These are phyloP conservation scores for Pyrrhosoma nymphula DNA, from an alignment of 2,888 invertebrate genomes.

Conservation along the genomic window DNA sequence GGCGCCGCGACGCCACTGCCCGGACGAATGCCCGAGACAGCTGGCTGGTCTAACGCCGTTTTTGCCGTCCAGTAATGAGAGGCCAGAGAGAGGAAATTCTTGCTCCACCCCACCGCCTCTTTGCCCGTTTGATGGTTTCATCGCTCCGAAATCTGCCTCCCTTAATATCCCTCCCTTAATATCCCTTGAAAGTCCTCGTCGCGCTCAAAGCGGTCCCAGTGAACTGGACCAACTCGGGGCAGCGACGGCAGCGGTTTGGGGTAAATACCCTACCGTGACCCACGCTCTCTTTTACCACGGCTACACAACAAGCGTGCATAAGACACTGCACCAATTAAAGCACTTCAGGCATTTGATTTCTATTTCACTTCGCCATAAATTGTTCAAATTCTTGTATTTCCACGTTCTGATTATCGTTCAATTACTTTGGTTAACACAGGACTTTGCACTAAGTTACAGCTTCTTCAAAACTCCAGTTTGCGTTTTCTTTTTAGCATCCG, in stretches of 20 bases:
- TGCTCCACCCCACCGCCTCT: neutral
- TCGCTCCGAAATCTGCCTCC: constrained; percentile 8
- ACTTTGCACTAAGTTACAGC: too few species aligned
- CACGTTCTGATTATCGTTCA: too few species aligned
- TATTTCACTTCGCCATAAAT: too few species aligned
- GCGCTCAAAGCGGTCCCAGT: neutral
- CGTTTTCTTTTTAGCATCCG: too few species aligned
- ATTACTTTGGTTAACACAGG: too few species aligned
- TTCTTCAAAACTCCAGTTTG: too few species aligned
- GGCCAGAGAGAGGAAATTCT: neutral
- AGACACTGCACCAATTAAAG: too few species aligned
- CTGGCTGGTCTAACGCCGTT: neutral
- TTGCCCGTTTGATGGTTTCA: constrained; percentile 52
- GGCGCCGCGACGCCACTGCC: too few species aligned
- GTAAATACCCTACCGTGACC: neutral
- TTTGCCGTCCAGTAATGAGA: neutral
- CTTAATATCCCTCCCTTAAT: neutral
- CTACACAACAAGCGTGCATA: too few species aligned
- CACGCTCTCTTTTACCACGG: neutral
- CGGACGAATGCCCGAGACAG: too few species aligned
- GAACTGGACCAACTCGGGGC: constrained; percentile 6
- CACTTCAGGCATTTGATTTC: too few species aligned
- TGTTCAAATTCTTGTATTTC: too few species aligned
- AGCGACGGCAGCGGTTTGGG: neutral
- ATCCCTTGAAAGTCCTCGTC: neutral